phyloP scores from a whole-genome alignment of 2,888 invertebrate species.

The Tanypteryx hageni region DNA sequence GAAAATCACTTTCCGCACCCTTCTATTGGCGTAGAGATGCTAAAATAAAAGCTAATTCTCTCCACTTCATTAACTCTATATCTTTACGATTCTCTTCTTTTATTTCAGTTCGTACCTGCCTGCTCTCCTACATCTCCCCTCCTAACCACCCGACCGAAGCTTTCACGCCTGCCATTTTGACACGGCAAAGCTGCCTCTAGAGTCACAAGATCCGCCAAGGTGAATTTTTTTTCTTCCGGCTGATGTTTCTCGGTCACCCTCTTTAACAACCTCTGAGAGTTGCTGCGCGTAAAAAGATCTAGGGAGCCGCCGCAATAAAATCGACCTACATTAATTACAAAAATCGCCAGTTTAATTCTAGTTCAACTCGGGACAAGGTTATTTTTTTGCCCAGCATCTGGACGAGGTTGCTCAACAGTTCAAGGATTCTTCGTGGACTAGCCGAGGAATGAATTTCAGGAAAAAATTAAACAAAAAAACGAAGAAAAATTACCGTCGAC shows the following conservation, averaged over 20 bases:
- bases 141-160: too few relatives aligned
- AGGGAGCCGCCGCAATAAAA: slow-evolving; percentile 11
- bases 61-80: slow-evolving; percentile 10
- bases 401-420: neutral
- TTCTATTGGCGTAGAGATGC: neutral
- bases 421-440: too few relatives aligned
- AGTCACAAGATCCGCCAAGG: neutral
- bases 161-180: too few relatives aligned
- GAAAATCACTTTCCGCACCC: neutral
- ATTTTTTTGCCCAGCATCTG: neutral
- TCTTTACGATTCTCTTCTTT: neutral
- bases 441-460: neutral
- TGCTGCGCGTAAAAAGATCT: neutral
- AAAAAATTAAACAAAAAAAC: neutral
- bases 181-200: too few relatives aligned
- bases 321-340: slow-evolving; percentile 29
- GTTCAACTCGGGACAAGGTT: neutral
- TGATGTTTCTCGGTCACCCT: neutral
- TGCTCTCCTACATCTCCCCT: too few relatives aligned
- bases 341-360: slow-evolving; percentile 15
- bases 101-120: neutral
- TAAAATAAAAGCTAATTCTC: neutral
- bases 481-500: too few relatives aligned
- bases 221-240: neutral
- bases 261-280: neutral